Evolutionary conservation across 1,140 invertebrate genomes (phyloP).

Genomic region (Palaemon carinicauda): DNA sequence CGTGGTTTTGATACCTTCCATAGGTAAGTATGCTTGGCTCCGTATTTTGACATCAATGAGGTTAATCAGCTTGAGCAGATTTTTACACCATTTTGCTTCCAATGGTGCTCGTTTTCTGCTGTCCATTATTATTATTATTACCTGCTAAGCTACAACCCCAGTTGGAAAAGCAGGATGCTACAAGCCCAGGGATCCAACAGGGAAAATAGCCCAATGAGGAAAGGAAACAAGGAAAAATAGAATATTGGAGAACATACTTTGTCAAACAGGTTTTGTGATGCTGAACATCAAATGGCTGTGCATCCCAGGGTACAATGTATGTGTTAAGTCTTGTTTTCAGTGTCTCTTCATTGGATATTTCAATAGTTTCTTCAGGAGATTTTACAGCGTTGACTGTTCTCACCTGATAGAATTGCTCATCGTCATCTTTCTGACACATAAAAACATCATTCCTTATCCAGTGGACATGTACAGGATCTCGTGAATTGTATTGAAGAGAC

Average conservation of each 20-base stretch:
- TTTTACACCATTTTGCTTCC: too few species aligned
- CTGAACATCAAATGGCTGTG: not conserved
- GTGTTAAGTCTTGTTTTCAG: not conserved
- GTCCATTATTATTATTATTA: too few species aligned
- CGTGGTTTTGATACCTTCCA: too few species aligned
- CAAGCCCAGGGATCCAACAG: too few species aligned
- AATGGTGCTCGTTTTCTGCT: not conserved
- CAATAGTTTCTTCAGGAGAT: not conserved
- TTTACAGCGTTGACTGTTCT: slow-evolving; percentile 9
- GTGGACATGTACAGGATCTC: not conserved
- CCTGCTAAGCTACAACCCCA: too few species aligned
- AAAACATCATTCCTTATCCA: not conserved
- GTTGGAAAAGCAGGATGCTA: too few species aligned
- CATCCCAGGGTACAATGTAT: not conserved
- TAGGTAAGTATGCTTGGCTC: too few species aligned
- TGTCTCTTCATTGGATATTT: not conserved
- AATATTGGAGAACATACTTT: slow-evolving; percentile 5
- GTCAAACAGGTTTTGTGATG: too few species aligned
- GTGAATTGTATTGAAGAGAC: not conserved
- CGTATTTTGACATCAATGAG: too few species aligned
- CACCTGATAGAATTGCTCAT: not conserved
- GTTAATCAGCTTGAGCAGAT: too few species aligned
- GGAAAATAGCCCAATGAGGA: too few species aligned
- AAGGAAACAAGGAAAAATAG: too few species aligned
- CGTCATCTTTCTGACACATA: not conserved